These are phyloP conservation scores for Meloe dianella DNA, from an alignment of 2,888 invertebrate species.

Conservation along the genomic window DNA sequence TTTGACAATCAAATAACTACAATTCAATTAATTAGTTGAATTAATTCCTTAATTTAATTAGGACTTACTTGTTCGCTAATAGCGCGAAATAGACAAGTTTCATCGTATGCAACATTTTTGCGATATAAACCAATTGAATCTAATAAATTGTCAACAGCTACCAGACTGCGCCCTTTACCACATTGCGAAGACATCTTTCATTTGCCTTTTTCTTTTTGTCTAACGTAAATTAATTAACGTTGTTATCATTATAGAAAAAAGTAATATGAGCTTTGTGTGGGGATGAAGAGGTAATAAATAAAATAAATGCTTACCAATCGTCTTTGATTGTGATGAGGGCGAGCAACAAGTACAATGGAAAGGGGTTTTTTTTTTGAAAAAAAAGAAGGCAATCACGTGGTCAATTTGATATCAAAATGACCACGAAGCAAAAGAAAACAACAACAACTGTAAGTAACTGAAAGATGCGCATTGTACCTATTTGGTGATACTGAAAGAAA, in stretches of 20 bases:
- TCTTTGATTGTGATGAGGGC: neutral
- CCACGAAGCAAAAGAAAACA: no score
- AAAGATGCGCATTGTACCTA: no score
- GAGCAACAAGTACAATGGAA: no score
- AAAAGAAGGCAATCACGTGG: neutral
- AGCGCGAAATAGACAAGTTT: slow-evolving; percentile 86
- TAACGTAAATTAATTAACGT: neutral
- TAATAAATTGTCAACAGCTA: slow-evolving; percentile 74
- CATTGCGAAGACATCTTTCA: slow-evolving; percentile 37
- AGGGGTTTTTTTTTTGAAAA: no score
- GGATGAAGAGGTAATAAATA: no score
- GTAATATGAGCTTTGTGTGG: no score
- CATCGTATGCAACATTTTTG: slow-evolving; percentile 88
- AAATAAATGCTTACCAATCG: neutral
- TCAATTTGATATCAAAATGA: no score
- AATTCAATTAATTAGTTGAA: slow-evolving; percentile 24
- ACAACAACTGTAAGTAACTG: no score
- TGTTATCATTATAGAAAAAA: no score
- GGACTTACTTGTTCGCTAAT: slow-evolving; percentile 79
- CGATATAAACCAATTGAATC: slow-evolving; percentile 81
- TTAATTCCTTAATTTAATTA: slow-evolving; percentile 7
- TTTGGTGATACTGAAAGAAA: no score
- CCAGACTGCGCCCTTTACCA: slow-evolving; percentile 53
- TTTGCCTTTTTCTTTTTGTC: no score
- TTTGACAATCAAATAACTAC: slow-evolving; percentile 68